phyloP scores from a whole-genome alignment of 2,888 invertebrate genomes.

The Leucophenga montana region DNA sequence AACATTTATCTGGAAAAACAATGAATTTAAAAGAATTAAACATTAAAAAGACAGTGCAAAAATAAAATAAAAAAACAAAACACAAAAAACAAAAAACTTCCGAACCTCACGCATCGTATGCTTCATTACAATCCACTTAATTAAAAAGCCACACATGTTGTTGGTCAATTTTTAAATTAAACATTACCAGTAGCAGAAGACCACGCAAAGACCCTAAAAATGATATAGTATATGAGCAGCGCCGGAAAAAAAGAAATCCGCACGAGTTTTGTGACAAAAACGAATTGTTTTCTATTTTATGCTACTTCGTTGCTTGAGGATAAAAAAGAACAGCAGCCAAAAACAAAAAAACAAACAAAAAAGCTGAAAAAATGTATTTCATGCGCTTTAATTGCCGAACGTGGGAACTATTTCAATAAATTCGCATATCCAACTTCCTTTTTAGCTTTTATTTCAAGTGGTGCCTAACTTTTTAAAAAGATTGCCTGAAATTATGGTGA shows the following conservation, averaged over 20 bases:
- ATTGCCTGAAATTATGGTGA: no score
- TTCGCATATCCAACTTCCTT: constrained; percentile 40
- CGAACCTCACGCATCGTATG: constrained; percentile 32
- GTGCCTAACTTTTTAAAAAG: no score
- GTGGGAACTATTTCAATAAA: constrained; percentile 62
- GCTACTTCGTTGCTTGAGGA: no score
- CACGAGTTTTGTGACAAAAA: no score
- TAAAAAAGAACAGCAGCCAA: no score
- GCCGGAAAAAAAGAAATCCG: neutral
- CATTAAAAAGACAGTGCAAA: neutral
- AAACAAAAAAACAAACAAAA: neutral
- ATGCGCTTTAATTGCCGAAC: constrained; percentile 52
- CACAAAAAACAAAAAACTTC: neutral
- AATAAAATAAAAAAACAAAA: neutral
- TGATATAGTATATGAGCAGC: neutral
- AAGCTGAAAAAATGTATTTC: neutral
- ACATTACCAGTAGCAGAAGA: constrained; percentile 36
- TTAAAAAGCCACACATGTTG: constrained; percentile 66
- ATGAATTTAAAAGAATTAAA: neutral
- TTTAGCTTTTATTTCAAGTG: no score
- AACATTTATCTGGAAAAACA: neutral
- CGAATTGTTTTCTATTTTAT: no score
- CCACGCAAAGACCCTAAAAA: constrained; percentile 14
- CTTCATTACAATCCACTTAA: constrained; percentile 52
- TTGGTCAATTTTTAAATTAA: constrained; percentile 44